phyloP scores from a whole-genome alignment of 2,888 invertebrate species.

The Galeruca laticollis region DNA sequence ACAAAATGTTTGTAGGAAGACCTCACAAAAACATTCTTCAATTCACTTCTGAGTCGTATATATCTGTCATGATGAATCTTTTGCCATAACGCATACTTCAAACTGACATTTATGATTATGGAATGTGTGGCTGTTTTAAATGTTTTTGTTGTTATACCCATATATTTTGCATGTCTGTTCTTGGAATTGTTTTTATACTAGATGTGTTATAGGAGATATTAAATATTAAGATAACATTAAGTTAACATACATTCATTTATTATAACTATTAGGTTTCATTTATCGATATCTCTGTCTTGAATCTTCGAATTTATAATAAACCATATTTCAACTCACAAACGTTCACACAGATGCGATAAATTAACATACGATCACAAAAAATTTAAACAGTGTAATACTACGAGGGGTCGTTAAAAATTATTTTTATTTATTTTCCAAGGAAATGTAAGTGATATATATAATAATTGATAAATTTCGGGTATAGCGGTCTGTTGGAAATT shows the following conservation, averaged over 20 bases:
- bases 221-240: conserved; percentile 7
- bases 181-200: conserved; percentile 30
- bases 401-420: not conserved
- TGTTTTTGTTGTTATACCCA: conserved; percentile 41
- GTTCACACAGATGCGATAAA: too few relatives aligned
- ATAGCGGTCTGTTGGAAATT: too few relatives aligned
- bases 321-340: too few relatives aligned
- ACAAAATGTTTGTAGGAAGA: conserved; percentile 14
- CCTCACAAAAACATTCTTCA: conserved; percentile 33
- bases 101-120: conserved; percentile 44
- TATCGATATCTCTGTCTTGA: not conserved
- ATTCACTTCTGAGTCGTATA: conserved; percentile 20
- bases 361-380: too few relatives aligned
- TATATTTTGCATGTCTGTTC: conserved; percentile 34
- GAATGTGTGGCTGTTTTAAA: conserved; percentile 41
- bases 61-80: conserved; percentile 29
- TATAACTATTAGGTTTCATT: not conserved
- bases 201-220: not conserved
- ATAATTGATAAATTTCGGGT: not conserved
- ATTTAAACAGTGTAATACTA: not conserved
- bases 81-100: conserved; percentile 35
- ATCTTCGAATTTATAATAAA: not conserved
- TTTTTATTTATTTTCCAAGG: too few relatives aligned
- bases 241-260: conserved; percentile 18
- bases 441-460: too few relatives aligned